phyloP scores from a whole-genome alignment of 2,888 invertebrate genomes.

The Pachycephus smyrnensis region DNA sequence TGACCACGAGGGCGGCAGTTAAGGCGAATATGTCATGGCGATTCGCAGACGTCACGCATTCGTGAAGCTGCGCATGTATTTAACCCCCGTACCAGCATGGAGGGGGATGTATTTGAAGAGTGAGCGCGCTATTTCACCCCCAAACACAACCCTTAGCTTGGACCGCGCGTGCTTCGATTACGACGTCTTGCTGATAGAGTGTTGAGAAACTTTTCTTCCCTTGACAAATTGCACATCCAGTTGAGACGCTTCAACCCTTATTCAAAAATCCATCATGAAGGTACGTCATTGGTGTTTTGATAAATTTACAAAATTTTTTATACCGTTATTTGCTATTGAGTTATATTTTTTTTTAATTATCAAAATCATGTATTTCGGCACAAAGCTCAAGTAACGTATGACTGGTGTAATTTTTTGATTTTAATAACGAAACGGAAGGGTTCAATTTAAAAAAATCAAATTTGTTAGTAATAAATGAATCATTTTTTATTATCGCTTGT shows the following conservation, averaged over 20 bases:
- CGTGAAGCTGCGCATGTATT: slow-evolving; percentile 42
- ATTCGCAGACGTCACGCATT: not conserved
- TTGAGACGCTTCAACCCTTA: not conserved
- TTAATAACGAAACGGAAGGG: not conserved
- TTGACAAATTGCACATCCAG: not conserved
- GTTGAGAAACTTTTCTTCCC: not conserved
- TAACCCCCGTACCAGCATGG: slow-evolving; percentile 31
- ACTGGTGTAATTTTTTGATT: not conserved
- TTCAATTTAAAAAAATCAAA: not conserved
- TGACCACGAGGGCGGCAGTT: not conserved
- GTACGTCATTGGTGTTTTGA: not conserved
- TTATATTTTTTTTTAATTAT: not conserved
- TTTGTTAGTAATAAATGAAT: not conserved
- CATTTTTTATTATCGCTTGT: not conserved
- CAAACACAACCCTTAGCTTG: slow-evolving; percentile 43
- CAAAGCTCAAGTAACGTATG: not conserved
- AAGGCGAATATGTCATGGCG: not conserved
- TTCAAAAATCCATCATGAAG: not conserved
- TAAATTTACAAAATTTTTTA: not conserved
- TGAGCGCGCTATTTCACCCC: slow-evolving; percentile 45
- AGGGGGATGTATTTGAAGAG: slow-evolving; percentile 56
- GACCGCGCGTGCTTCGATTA: slow-evolving; percentile 17
- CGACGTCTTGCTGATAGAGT: not conserved
- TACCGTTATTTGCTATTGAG: not conserved
- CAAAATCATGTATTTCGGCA: not conserved